Percentiles rank a stretch among this genome's conserved stretches.
phyloP scores from a whole-genome alignment of 2,113 vertebrate genomes.

The Galbula dea region DNA sequence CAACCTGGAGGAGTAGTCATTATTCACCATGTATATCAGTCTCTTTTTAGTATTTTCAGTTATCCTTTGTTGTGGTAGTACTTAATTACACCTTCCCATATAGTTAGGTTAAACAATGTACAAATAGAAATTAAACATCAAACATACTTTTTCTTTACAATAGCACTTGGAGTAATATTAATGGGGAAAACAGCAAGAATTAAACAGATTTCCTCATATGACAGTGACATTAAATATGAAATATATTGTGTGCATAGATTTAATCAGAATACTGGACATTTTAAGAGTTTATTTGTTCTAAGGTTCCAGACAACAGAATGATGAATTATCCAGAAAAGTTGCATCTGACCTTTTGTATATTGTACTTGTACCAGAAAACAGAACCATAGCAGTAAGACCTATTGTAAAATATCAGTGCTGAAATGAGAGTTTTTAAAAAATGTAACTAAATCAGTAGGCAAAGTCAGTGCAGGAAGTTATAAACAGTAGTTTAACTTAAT shows the following conservation, averaged over 20 bases:
- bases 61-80: neutral
- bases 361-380: neutral
- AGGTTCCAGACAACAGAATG: neutral
- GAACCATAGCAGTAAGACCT: neutral
- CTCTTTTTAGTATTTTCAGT: neutral
- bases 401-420: neutral
- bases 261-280: neutral
- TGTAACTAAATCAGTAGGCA: neutral
- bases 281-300: neutral
- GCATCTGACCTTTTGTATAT: neutral
- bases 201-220: neutral
- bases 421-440: neutral
- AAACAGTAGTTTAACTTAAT: neutral
- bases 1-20: neutral
- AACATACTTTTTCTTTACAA: neutral
- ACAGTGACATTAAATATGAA: neutral
- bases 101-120: neutral
- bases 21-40: neutral
- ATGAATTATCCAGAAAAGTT: neutral
- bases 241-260: neutral
- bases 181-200: neutral
- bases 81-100: neutral
- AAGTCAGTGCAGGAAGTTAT: neutral
- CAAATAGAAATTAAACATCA: neutral
- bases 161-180: neutral